Evolutionary conservation across 2,797 vertebrate genomes (phyloP).

Genomic region (Echeneis naucrates): DNA sequence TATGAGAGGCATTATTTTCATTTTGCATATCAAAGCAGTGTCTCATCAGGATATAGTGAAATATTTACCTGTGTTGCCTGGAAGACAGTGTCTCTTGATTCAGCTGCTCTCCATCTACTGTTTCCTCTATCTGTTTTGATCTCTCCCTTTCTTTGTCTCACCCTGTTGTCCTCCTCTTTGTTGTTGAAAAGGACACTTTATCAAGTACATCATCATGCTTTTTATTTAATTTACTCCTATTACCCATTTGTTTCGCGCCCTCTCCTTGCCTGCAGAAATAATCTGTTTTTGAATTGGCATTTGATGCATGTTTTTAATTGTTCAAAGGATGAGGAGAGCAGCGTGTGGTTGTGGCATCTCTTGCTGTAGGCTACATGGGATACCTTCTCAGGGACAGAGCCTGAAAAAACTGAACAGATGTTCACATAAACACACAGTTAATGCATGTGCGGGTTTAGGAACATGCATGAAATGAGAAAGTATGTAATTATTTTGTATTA

Average conservation of each 20-base stretch:
- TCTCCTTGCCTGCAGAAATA: slow-evolving; percentile 25
- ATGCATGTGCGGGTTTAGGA: not conserved
- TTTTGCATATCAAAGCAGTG: slow-evolving; percentile 69
- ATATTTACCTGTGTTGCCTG: slow-evolving; percentile 67
- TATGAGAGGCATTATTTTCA: slow-evolving; percentile 44
- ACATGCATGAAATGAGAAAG: not conserved
- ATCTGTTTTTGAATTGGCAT: slow-evolving; percentile 20
- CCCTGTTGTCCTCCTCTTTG: not conserved
- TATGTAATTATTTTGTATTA: not conserved
- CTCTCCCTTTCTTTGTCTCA: slow-evolving; percentile 12
- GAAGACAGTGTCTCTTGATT: slow-evolving; percentile 46
- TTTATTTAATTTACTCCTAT: slow-evolving; percentile 25
- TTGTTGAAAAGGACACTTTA: slow-evolving; percentile 36
- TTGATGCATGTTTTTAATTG: slow-evolving; percentile 23
- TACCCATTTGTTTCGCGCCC: not conserved
- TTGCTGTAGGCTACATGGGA: slow-evolving; percentile 6
- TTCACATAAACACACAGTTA: slow-evolving; percentile 2
- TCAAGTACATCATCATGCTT: slow-evolving; percentile 24
- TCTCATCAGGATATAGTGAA: slow-evolving; percentile 65
- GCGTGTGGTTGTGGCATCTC: slow-evolving; percentile 5
- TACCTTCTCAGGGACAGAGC: slow-evolving; percentile 12
- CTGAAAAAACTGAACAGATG: slow-evolving; percentile 22
- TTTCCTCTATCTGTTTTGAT: slow-evolving; percentile 41
- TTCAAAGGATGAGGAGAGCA: slow-evolving; percentile 29
- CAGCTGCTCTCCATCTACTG: slow-evolving; percentile 19